These are phyloP conservation scores for Lepus oiostolus DNA, from an alignment of 2,797 vertebrate genomes.

Conservation along the genomic window DNA sequence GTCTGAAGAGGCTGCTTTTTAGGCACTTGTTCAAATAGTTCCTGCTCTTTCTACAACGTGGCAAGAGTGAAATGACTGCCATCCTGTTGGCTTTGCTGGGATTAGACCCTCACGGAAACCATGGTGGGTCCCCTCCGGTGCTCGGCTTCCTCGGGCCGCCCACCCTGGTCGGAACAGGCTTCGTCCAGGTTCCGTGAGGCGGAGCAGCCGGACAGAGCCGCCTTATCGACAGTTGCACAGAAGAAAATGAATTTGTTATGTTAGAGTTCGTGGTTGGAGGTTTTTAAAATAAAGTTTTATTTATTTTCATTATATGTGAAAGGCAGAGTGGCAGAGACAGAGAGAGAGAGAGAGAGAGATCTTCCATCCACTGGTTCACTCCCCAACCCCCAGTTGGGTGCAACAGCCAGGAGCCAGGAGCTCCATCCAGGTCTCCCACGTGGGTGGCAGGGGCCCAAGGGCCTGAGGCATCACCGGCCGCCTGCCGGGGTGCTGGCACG, in stretches of 20 bases:
- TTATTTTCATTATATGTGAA: too few relatives aligned
- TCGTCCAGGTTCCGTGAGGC: neutral
- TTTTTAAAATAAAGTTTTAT: slow-evolving; percentile 39
- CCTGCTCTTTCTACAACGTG: neutral
- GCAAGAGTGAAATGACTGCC: neutral
- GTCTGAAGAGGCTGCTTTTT: slow-evolving; percentile 35
- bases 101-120: slow-evolving; percentile 48
- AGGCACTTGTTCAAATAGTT: slow-evolving; percentile 55
- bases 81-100: slow-evolving; percentile 59
- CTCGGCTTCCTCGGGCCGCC: slow-evolving; percentile 44
- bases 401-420: too few relatives aligned
- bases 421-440: too few relatives aligned
- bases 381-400: too few relatives aligned
- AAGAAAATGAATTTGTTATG: slow-evolving; percentile 79
- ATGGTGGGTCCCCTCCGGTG: slow-evolving; percentile 3
- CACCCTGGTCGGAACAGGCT: slow-evolving; percentile 68
- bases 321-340: too few relatives aligned
- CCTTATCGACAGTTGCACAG: slow-evolving; percentile 18
- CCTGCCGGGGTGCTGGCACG: too few relatives aligned
- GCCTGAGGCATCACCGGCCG: too few relatives aligned
- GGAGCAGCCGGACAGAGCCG: neutral
- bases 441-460: too few relatives aligned
- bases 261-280: slow-evolving; percentile 82
- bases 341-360: too few relatives aligned
- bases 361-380: too few relatives aligned